phyloP scores from a whole-genome alignment of 2,888 invertebrate genomes.

The Synanthedon vespiformis region DNA sequence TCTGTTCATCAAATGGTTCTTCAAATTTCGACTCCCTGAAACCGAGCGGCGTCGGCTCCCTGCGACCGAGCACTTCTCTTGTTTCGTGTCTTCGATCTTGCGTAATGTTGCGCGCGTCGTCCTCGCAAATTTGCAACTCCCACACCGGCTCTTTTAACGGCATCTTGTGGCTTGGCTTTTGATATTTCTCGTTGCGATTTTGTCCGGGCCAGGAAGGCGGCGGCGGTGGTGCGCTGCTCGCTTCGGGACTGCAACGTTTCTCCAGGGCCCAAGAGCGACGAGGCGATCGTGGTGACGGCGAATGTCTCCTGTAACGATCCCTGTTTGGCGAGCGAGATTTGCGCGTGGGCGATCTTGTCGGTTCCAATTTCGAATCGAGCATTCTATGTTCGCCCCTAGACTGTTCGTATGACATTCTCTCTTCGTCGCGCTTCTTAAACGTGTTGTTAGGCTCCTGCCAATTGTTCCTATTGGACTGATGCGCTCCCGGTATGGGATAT shows the following conservation, averaged over 20 bases:
- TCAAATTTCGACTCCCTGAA: conserved; percentile 7
- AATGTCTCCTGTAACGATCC: conserved; percentile 39
- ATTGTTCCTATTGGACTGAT: conserved; percentile 16
- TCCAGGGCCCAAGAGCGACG: conserved; percentile 57
- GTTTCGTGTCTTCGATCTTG: neutral
- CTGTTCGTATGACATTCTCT: conserved; percentile 17
- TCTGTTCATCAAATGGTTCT: too few species aligned
- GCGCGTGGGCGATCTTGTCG: conserved; percentile 16
- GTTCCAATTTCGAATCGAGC: conserved; percentile 7
- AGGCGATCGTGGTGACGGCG: conserved; percentile 46
- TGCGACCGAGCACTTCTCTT: conserved; percentile 1
- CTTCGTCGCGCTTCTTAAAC: conserved; percentile 30
- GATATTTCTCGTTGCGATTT: conserved; percentile 9
- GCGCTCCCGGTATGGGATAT: conserved; percentile 20
- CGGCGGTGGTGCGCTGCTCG: conserved; percentile 42
- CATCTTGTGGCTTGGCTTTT: conserved; percentile 8
- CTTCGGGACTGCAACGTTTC: conserved; percentile 43
- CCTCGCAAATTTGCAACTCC: conserved; percentile 10
- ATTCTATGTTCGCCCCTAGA: conserved; percentile 12
- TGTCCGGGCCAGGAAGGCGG: conserved; percentile 51
- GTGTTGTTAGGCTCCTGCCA: conserved; percentile 37
- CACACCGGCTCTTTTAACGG: conserved; percentile 9
- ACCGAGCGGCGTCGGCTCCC: conserved; percentile 7
- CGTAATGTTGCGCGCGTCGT: neutral
- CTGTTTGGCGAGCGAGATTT: conserved; percentile 40